Evolutionary conservation across 2,113 vertebrate species (phyloP).

Genomic region (Conger conger): DNA sequence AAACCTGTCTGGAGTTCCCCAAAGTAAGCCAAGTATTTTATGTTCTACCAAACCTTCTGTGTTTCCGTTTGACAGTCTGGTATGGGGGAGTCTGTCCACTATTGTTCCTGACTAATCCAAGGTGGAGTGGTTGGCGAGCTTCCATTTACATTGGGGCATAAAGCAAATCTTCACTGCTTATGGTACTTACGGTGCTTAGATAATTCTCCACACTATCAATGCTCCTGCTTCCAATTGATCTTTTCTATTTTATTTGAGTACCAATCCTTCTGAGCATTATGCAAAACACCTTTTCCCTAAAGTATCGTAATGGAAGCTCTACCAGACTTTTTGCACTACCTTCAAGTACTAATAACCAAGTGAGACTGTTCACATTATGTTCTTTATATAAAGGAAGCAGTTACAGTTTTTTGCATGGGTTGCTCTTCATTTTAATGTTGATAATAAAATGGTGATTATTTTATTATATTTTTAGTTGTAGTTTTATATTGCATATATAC

Average conservation of each 20-base stretch:
- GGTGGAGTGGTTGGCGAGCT: constrained; percentile 30
- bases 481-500: not conserved
- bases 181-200: constrained; percentile 39
- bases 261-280: not conserved
- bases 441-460: not conserved
- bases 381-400: constrained; percentile 11
- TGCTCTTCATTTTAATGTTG: constrained; percentile 4
- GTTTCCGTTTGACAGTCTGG: constrained; percentile 56
- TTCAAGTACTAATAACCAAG: constrained; percentile 29
- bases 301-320: constrained; percentile 36
- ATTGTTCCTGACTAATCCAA: constrained; percentile 48
- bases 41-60: constrained; percentile 33
- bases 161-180: constrained; percentile 42
- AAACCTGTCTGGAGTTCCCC: constrained; percentile 71
- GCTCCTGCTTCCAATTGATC: not conserved
- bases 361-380: constrained; percentile 25
- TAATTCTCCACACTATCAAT: constrained; percentile 43
- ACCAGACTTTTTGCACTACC: constrained; percentile 26
- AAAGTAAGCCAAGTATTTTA: constrained; percentile 65
- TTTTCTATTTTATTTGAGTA: not conserved
- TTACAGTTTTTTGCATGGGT: constrained; percentile 5
- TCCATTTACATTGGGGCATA: constrained; percentile 44
- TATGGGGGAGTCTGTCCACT: constrained; percentile 63
- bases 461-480: not conserved
- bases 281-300: not conserved